A percentile compares a stretch with the other conserved stretches of the same genome.
phyloP scores from a whole-genome alignment of 2,113 vertebrate genomes.

The Leiothrix lutea region DNA sequence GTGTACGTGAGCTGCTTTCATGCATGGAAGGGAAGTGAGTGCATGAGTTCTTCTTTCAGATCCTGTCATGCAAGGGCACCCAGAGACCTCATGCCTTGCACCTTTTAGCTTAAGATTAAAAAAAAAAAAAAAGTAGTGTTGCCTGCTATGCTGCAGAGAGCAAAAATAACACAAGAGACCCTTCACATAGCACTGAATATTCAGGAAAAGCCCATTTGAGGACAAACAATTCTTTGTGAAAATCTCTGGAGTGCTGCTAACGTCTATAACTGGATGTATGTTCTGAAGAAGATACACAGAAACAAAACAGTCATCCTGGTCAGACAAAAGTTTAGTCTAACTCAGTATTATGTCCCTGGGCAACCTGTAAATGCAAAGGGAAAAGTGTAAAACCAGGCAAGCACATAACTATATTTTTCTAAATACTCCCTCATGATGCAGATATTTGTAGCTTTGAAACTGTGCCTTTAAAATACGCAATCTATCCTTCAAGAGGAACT shows the following conservation, averaged over 20 bases:
- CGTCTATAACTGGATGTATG: not conserved
- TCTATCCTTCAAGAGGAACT: not conserved
- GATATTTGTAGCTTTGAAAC: conserved; percentile 1
- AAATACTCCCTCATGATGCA: not conserved
- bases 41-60: not conserved
- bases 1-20: not conserved
- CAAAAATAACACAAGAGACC: not conserved
- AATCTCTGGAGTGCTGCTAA: not conserved
- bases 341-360: not conserved
- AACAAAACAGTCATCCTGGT: not conserved
- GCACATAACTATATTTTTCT: not conserved
- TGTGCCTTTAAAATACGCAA: conserved; percentile 1
- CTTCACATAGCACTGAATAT: not conserved
- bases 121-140: not conserved
- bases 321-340: not conserved
- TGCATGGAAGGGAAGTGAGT: not conserved
- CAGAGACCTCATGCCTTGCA: not conserved
- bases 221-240: not conserved
- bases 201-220: not conserved
- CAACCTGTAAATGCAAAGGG: not conserved
- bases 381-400: not conserved
- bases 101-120: not conserved
- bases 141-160: not conserved
- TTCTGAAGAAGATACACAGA: not conserved
- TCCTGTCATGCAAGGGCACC: not conserved